phyloP scores from a whole-genome alignment of 2,888 invertebrate genomes.

The Lithophane leautieri region DNA sequence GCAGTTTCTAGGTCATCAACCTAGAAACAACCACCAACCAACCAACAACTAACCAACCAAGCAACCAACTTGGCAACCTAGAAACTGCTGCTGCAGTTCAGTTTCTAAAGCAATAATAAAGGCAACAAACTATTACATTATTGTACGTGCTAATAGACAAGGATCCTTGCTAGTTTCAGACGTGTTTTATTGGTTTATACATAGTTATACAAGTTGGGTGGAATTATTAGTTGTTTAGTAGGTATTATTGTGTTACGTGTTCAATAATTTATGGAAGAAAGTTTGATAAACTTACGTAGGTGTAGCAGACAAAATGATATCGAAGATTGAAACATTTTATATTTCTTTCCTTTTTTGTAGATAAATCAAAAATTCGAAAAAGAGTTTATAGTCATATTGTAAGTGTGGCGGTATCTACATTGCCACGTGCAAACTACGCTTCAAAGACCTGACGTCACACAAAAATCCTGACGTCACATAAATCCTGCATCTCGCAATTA shows the following conservation, averaged over 20 bases:
- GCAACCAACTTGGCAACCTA: neutral
- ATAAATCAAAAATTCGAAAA: too few species aligned
- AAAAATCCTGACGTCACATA: too few species aligned
- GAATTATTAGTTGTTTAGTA: neutral
- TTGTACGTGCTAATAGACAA: constrained; percentile 22
- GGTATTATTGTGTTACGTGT: neutral
- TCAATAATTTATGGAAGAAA: neutral
- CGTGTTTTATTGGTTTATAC: constrained; percentile 23
- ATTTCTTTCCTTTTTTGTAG: too few species aligned
- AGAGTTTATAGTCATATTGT: too few species aligned
- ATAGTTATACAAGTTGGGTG: neutral
- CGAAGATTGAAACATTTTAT: too few species aligned
- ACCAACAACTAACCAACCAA: too few species aligned
- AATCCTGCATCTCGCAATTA: too few species aligned
- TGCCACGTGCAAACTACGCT: too few species aligned
- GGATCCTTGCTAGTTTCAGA: constrained; percentile 9
- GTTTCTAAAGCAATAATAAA: constrained; percentile 28
- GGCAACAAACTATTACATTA: constrained; percentile 30
- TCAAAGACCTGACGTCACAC: too few species aligned
- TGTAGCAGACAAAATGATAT: neutral
- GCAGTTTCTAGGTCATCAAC: too few species aligned
- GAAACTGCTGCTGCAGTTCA: neutral
- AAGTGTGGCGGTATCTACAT: too few species aligned
- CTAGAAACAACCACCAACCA: too few species aligned
- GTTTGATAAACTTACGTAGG: neutral